A percentile compares a stretch with the other conserved stretches of the same genome.
Conservation (phyloP, 2,888 invertebrate genomes). For the Amphipyra tragopoginis region DNA sequence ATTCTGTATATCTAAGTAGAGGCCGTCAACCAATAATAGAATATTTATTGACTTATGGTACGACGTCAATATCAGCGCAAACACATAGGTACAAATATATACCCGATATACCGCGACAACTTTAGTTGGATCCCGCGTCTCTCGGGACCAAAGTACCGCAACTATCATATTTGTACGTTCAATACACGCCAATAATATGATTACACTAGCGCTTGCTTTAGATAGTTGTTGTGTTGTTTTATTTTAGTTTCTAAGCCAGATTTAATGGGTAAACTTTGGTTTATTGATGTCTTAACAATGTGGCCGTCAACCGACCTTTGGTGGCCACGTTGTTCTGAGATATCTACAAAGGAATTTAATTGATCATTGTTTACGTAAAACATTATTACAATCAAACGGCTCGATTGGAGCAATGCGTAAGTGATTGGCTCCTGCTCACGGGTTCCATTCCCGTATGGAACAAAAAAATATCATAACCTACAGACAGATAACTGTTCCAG, state of each 20-base stretch:
- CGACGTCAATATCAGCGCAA: slow-evolving; percentile 46
- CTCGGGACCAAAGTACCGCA: slow-evolving; percentile 54
- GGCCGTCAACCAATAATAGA: slow-evolving; percentile 42
- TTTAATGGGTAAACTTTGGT: not conserved
- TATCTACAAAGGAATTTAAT: no score
- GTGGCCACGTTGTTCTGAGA: no score
- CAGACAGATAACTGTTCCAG: no score
- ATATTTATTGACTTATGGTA: slow-evolving; percentile 55
- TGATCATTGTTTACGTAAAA: no score
- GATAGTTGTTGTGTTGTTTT: slow-evolving; percentile 50
- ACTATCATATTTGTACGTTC: slow-evolving; percentile 62
- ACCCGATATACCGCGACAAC: slow-evolving; percentile 44
- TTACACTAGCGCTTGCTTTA: slow-evolving; percentile 57
- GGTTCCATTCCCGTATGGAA: no score
- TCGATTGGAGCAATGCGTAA: no score
- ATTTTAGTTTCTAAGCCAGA: slow-evolving; percentile 34
- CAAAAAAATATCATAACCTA: no score
- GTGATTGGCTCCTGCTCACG: no score
- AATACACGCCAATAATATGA: slow-evolving; percentile 60
- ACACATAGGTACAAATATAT: slow-evolving; percentile 29
- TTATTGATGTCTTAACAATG: no score
- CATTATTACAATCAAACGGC: no score
- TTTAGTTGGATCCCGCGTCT: slow-evolving; percentile 52
- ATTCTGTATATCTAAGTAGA: slow-evolving; percentile 9
- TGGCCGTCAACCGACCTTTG: not conserved